Evolutionary conservation across 2,797 vertebrate species (phyloP).

Genomic region (Phoeniculus purpureus): DNA sequence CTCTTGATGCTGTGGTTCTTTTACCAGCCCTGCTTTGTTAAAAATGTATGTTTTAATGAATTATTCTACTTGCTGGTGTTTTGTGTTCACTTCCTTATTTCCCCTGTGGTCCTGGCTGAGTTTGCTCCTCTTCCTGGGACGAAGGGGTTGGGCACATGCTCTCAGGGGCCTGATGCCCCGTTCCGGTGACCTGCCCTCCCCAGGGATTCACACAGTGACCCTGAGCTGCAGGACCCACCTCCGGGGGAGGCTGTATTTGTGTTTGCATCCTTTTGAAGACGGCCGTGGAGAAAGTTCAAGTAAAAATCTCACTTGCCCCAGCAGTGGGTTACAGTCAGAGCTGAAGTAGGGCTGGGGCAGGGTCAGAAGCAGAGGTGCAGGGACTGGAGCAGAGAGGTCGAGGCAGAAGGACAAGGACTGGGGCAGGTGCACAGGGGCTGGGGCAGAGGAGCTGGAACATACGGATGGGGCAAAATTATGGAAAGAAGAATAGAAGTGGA

Average conservation of each 20-base stretch:
- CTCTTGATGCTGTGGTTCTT: background rate
- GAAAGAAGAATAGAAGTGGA: background rate
- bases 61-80: conserved; percentile 9
- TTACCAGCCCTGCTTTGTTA: conserved; percentile 25
- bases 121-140: background rate
- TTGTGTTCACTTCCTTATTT: background rate
- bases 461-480: background rate
- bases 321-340: background rate
- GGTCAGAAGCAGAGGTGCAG: background rate
- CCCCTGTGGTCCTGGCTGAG: background rate
- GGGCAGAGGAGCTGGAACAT: background rate
- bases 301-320: background rate
- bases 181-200: background rate
- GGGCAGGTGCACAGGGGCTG: background rate
- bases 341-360: background rate
- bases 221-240: background rate
- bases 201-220: fast-evolving
- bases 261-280: background rate
- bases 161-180: fast-evolving
- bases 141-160: background rate
- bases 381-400: no score
- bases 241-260: fast-evolving
- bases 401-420: background rate
- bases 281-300: background rate
- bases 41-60: conserved; percentile 35